Base-by-base conservation (phyloP, 1,140 invertebrate species). In the Lutraria rhynchaena region DNA sequence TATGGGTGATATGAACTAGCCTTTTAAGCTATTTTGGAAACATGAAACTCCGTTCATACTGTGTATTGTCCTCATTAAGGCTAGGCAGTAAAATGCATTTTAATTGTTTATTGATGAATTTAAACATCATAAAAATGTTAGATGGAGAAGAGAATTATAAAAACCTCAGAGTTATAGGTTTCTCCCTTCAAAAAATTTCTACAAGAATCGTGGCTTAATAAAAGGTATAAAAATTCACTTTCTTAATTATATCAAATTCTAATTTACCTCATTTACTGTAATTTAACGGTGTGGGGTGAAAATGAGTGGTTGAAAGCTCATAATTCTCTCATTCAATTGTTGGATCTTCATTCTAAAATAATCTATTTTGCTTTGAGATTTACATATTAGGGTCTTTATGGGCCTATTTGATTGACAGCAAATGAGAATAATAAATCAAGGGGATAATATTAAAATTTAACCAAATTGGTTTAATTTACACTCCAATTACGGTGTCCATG, bases 401-500 rank as follows among this genome's bases (percentile, higher is more conserved):
- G 3, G 37, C n/a, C 15, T n/a, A 27, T 7, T 31, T 60, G 55
- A 60, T 61, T 61, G 44, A 61, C 44, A 60, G 44, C 29, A 60
- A 75, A 61, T 63, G 33, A 75, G 57, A 75, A 31, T 44, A 31
- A 44, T 61, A 75, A 61, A 60, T 75, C 44, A 49, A 33, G 63
- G 55, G 27, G 29, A 33, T 27, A 31, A 35, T 41, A 55, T 71
- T 55, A 71, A 71, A 57, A 37, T 71, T 71, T 44, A 55, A 57
- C 35, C 29, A 57, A 71, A 71, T 31, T 71, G 11, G 33, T 31
- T 51, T 55, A 37, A 57, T 55, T 71, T 71, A 55, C 69, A 29
- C 53, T 19, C 31, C 24, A 44, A 53, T 35, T 31, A 75, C 44
- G 41, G 41, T 58, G 27, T 51, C 33, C 63, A 24, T 55, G 76